Evolutionary conservation across 1,140 invertebrate species (phyloP).

Genomic region (Hypothenemus hampei): DNA sequence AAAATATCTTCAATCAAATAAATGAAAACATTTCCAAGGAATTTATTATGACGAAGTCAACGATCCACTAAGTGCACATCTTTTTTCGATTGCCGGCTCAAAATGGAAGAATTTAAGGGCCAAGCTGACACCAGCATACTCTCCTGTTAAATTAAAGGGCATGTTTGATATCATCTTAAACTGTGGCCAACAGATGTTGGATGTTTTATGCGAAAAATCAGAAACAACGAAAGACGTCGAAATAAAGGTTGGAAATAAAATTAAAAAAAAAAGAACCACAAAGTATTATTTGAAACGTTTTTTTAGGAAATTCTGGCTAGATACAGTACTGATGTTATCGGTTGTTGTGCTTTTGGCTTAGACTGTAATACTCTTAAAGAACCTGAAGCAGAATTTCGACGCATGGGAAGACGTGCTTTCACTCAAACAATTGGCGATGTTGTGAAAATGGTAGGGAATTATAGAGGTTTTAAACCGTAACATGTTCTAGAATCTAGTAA

Average conservation of each 20-base stretch:
- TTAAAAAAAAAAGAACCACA: background rate
- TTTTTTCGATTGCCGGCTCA: conserved; percentile 50
- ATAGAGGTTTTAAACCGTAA: too few species aligned
- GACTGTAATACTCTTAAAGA: conserved; percentile 50
- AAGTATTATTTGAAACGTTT: conserved; percentile 5
- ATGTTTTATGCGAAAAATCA: conserved; percentile 29
- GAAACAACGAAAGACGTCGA: conserved; percentile 23
- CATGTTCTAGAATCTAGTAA: too few species aligned
- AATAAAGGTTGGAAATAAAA: conserved; percentile 25
- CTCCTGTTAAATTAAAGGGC: conserved; percentile 47
- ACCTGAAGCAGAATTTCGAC: conserved; percentile 49
- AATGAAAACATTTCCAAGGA: conserved; percentile 2
- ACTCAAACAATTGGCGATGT: conserved; percentile 39
- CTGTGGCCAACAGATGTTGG: conserved; percentile 37
- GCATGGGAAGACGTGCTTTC: conserved; percentile 46
- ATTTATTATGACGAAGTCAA: conserved; percentile 47
- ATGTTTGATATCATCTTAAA: conserved; percentile 44
- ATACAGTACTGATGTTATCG: conserved; percentile 55
- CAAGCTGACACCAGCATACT: conserved; percentile 53
- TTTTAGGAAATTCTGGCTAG: conserved; percentile 40
- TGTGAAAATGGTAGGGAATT: conserved; percentile 38
- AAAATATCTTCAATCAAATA: background rate
- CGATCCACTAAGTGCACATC: conserved; percentile 51
- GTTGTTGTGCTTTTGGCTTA: conserved; percentile 54
- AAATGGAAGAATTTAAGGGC: conserved; percentile 51